Conservation (phyloP, 2,797 vertebrate species). For the Eleutherodactylus coqui region DNA sequence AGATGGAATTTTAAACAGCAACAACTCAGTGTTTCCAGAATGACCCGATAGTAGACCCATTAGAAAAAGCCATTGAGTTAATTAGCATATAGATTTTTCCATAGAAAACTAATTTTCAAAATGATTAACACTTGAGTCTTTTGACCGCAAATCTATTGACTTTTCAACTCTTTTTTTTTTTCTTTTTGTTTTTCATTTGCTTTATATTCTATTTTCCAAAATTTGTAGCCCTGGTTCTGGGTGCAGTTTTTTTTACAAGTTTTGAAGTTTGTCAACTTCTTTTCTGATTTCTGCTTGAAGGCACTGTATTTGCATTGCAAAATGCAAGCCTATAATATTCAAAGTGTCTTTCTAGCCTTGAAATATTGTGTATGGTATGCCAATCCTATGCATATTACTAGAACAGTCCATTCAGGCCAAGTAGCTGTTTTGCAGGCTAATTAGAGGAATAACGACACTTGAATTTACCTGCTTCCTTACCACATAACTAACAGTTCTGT, state of each 20-base stretch:
- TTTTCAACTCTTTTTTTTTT: slow-evolving; percentile 60
- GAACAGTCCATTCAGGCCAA: slow-evolving; percentile 61
- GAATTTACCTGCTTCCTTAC: slow-evolving; percentile 58
- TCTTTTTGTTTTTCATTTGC: slow-evolving; percentile 38
- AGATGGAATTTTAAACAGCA: slow-evolving; percentile 71
- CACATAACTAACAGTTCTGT: slow-evolving; percentile 57
- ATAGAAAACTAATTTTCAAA: slow-evolving; percentile 73
- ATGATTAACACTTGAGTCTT: slow-evolving; percentile 71
- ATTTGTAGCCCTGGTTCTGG: slow-evolving; percentile 47
- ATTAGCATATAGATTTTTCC: slow-evolving; percentile 75
- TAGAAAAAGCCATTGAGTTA: slow-evolving; percentile 72
- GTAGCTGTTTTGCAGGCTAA: slow-evolving; percentile 58
- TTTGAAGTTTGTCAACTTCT: slow-evolving; percentile 55
- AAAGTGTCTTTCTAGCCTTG: slow-evolving; percentile 58
- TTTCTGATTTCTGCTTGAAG: slow-evolving; percentile 54
- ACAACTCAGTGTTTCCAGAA: slow-evolving; percentile 70
- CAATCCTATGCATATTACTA: slow-evolving; percentile 53
- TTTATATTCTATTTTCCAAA: slow-evolving; percentile 54
- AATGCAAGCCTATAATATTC: slow-evolving; percentile 51
- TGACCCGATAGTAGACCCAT: slow-evolving; percentile 72
- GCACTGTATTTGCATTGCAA: slow-evolving; percentile 61
- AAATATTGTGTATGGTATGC: slow-evolving; percentile 56
- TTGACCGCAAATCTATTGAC: slow-evolving; percentile 70
- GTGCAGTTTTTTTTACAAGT: slow-evolving; percentile 47
- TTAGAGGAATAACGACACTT: slow-evolving; percentile 58